Evolutionary conservation across 2,888 invertebrate species (phyloP).

Genomic region (Amphipyra berbera): DNA sequence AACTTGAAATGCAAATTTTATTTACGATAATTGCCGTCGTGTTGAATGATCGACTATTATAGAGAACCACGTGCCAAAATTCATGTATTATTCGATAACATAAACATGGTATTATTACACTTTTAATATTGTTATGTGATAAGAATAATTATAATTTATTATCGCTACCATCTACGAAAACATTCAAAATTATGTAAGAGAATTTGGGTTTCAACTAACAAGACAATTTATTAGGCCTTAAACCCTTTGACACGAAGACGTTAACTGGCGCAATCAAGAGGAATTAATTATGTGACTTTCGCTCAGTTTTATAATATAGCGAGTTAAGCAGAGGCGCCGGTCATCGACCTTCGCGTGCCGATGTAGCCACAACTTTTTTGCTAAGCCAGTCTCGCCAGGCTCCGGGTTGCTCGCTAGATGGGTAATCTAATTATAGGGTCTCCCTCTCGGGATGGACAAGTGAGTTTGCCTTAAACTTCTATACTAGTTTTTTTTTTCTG

Average conservation of each 20-base stretch:
- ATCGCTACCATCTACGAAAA: constrained; percentile 9
- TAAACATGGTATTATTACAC: constrained; percentile 11
- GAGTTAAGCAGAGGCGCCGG: constrained; percentile 76
- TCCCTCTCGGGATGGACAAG: constrained; percentile 71
- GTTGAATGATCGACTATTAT: constrained; percentile 38
- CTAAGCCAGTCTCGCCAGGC: constrained; percentile 78
- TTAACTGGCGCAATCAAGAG: constrained; percentile 43
- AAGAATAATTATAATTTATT: constrained; percentile 14
- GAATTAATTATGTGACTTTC: constrained; percentile 74
- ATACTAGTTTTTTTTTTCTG: constrained; percentile 65
- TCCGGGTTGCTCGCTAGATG: constrained; percentile 77
- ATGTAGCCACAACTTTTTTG: constrained; percentile 80
- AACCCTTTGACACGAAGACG: constrained; percentile 56
- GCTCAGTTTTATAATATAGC: constrained; percentile 76
- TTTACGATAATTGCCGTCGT: constrained; percentile 45
- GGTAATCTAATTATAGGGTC: constrained; percentile 85
- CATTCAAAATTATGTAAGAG: constrained; percentile 14
- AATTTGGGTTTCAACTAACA: neutral
- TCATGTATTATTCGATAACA: constrained; percentile 24
- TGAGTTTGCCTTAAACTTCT: constrained; percentile 69
- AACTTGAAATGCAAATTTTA: constrained; percentile 59
- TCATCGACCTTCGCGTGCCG: constrained; percentile 80
- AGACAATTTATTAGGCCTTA: constrained; percentile 27
- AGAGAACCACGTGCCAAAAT: constrained; percentile 52
- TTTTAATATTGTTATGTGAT: constrained; percentile 7